Evolutionary conservation across 1,140 invertebrate genomes (phyloP).

Genomic region (Psilanteris sp.): DNA sequence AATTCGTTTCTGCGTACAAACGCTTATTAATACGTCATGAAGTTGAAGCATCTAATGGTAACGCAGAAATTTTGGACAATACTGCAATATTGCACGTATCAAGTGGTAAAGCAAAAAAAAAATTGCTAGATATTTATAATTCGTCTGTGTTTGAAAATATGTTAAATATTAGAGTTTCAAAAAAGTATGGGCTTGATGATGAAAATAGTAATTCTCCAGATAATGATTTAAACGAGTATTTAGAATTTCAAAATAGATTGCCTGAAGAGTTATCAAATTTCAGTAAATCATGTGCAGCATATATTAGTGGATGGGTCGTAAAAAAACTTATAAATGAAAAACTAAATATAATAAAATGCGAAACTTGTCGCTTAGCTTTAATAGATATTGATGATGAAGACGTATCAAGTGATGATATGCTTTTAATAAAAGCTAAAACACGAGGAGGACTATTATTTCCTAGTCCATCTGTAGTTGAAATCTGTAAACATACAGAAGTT

Average conservation of each 20-base stretch:
- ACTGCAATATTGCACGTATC: slow-evolving; percentile 38
- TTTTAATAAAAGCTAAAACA: slow-evolving; percentile 12
- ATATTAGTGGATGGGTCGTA: slow-evolving; percentile 34
- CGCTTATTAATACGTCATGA: slow-evolving; percentile 44
- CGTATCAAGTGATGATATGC: too few species aligned
- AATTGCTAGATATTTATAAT: not conserved
- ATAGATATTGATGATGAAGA: too few species aligned
- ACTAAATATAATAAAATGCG: slow-evolving; percentile 20
- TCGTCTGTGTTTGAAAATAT: slow-evolving; percentile 2
- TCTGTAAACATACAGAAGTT: too few species aligned
- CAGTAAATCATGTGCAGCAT: too few species aligned
- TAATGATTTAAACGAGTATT: not conserved
- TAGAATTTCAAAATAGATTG: not conserved
- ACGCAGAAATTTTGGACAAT: slow-evolving; percentile 32
- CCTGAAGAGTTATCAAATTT: too few species aligned
- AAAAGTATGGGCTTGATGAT: slow-evolving; percentile 30
- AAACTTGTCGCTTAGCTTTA: slow-evolving; percentile 25
- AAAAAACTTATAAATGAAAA: slow-evolving; percentile 3
- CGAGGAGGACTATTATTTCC: slow-evolving; percentile 20
- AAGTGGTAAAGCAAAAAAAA: not conserved
- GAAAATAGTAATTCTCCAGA: not conserved
- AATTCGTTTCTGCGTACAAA: slow-evolving; percentile 56
- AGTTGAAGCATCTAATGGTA: slow-evolving; percentile 37
- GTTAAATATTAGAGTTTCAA: slow-evolving; percentile 15
- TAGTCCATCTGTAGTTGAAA: slow-evolving; percentile 7